Evolutionary conservation across 2,113 vertebrate genomes (phyloP).

Genomic region (Oxyura jamaicensis): DNA sequence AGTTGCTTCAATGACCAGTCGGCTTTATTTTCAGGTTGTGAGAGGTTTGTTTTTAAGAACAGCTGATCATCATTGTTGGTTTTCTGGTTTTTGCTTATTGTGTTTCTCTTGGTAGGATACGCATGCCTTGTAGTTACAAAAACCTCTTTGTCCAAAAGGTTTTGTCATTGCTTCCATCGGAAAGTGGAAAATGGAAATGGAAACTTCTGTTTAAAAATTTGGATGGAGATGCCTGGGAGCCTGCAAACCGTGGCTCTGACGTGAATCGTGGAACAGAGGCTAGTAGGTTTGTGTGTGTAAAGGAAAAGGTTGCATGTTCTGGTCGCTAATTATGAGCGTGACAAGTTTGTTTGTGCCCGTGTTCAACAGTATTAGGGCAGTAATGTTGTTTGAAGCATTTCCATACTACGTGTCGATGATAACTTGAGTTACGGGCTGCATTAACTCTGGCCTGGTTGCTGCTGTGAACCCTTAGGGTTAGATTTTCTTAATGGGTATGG

Average conservation of each 20-base stretch:
- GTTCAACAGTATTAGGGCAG: background rate
- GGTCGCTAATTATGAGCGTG: background rate
- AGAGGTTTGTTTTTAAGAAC: background rate
- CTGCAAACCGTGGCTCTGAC: background rate
- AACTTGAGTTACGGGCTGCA: background rate
- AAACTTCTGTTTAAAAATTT: background rate
- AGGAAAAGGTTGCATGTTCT: background rate
- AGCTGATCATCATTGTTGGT: background rate
- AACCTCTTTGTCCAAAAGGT: background rate
- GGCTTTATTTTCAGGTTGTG: background rate
- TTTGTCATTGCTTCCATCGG: background rate
- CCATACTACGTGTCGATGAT: background rate
- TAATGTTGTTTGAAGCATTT: background rate
- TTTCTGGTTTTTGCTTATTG: background rate
- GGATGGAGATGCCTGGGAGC: background rate
- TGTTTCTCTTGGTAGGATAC: background rate
- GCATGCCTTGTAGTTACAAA: background rate
- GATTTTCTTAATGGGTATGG: background rate
- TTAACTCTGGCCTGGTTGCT: background rate
- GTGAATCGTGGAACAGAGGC: background rate
- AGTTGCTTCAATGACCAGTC: background rate
- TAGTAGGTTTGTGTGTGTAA: background rate
- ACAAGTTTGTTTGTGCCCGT: fast-evolving
- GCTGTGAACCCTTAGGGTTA: background rate
- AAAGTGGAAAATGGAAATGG: background rate